Evolutionary conservation across 2,113 vertebrate species (phyloP).

Genomic region (Bujurquina vittata): DNA sequence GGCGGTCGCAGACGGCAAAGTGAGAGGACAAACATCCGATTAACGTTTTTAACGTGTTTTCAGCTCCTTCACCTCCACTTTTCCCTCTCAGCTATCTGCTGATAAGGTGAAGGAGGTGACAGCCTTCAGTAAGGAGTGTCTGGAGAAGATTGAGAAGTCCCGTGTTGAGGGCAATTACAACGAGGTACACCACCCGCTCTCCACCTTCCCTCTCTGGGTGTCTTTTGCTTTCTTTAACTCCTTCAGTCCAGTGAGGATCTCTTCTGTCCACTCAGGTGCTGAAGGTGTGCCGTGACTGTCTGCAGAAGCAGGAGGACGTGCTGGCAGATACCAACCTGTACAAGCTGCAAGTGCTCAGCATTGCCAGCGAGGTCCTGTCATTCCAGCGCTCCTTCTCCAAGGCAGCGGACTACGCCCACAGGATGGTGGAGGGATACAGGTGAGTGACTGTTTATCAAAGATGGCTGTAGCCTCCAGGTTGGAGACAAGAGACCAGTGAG

Average conservation of each 20-base stretch:
- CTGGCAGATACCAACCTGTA: conserved; percentile 89
- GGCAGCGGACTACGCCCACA: conserved; percentile 84
- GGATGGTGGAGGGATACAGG: conserved; percentile 91
- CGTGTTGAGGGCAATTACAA: conserved; percentile 84
- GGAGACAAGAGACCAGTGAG: neutral
- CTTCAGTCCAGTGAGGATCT: neutral
- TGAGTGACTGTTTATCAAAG: conserved; percentile 68
- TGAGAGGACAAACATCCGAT: conserved; percentile 5
- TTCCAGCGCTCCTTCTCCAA: conserved; percentile 87
- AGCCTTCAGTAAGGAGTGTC: conserved; percentile 82
- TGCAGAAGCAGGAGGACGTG: conserved; percentile 87
- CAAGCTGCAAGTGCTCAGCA: conserved; percentile 84
- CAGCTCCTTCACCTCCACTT: neutral
- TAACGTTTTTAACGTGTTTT: neutral
- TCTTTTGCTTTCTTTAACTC: neutral
- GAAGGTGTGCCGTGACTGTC: conserved; percentile 86
- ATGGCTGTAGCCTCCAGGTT: neutral
- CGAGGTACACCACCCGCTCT: conserved; percentile 74
- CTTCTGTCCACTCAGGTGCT: conserved; percentile 80
- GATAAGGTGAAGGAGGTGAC: conserved; percentile 86
- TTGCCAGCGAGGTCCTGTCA: conserved; percentile 88
- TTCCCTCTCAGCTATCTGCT: conserved; percentile 81
- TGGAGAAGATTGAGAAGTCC: conserved; percentile 87
- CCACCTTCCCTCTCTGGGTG: neutral
- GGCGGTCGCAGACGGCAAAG: conserved; percentile 73